Percentiles rank a stretch among this genome's conserved stretches.
These are phyloP conservation scores for Esox lucius DNA, from an alignment of 2,797 vertebrate genomes.

Conservation along the genomic window DNA sequence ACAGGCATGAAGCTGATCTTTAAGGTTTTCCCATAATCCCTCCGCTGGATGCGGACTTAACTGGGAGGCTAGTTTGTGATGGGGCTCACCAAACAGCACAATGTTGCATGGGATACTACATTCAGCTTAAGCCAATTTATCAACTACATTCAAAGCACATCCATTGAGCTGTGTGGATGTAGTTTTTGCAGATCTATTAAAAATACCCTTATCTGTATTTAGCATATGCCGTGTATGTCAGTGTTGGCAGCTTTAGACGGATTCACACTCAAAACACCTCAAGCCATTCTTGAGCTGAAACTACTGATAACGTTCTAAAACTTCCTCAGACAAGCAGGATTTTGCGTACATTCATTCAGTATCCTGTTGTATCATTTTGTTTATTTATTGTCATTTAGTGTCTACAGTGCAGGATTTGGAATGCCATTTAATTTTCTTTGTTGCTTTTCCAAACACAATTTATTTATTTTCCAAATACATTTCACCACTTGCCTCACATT, in stretches of 20 bases:
- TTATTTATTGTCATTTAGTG: conserved; percentile 64
- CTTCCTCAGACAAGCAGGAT: conserved; percentile 75
- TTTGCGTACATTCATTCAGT: conserved; percentile 74
- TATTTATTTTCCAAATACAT: conserved; percentile 26
- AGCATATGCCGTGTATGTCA: conserved; percentile 81
- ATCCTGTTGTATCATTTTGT: conserved; percentile 60
- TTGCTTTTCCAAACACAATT: conserved; percentile 36
- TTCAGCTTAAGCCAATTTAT: conserved; percentile 86
- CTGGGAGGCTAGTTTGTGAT: conserved; percentile 79
- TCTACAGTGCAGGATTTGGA: conserved; percentile 52
- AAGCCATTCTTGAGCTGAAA: conserved; percentile 79
- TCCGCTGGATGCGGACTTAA: conserved; percentile 78
- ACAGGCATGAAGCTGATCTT: conserved; percentile 78
- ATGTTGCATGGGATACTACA: conserved; percentile 77
- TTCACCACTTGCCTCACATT: conserved; percentile 32
- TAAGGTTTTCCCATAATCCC: conserved; percentile 81
- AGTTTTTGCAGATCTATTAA: conserved; percentile 82
- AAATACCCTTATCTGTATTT: conserved; percentile 85
- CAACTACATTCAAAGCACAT: conserved; percentile 83
- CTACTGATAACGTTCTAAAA: conserved; percentile 80
- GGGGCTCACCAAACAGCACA: conserved; percentile 78
- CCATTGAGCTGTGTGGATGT: conserved; percentile 78
- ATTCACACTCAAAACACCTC: conserved; percentile 82
- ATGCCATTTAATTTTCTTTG: conserved; percentile 51
- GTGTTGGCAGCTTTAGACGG: conserved; percentile 79